Evolutionary conservation across 1,140 invertebrate genomes (phyloP).

Genomic region (Penaeus indicus): DNA sequence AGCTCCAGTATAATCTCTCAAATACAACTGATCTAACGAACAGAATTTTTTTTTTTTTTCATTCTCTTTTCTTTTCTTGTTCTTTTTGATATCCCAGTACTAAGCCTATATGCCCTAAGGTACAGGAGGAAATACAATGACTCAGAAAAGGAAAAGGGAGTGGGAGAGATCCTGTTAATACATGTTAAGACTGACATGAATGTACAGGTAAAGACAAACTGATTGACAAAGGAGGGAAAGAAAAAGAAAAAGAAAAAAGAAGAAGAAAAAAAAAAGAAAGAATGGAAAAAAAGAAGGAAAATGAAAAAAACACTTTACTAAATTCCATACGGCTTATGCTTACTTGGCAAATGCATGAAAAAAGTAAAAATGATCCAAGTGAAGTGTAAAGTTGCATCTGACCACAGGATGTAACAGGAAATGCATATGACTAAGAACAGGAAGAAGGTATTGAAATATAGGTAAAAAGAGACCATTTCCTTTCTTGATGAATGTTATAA

Average conservation of each 20-base stretch:
- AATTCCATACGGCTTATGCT: too few relatives aligned
- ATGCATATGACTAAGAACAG: background rate
- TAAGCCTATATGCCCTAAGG: too few relatives aligned
- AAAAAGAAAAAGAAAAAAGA: too few relatives aligned
- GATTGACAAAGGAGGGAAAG: background rate
- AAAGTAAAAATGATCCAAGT: background rate
- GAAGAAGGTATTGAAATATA: background rate
- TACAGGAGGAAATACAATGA: background rate
- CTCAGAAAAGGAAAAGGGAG: background rate
- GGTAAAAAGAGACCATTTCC: too few relatives aligned
- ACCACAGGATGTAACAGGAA: background rate
- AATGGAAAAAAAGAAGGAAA: background rate
- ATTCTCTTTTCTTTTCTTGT: too few relatives aligned
- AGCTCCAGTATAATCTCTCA: too few relatives aligned
- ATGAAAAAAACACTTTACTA: background rate
- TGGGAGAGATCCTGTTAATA: background rate
- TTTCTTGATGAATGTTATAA: too few relatives aligned
- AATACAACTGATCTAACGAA: too few relatives aligned
- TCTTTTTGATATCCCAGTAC: too few relatives aligned
- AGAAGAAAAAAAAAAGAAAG: background rate
- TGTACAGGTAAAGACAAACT: background rate
- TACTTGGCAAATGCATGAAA: background rate
- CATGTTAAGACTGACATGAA: background rate
- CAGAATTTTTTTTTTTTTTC: too few relatives aligned
- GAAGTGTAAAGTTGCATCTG: background rate